Base-by-base conservation (phyloP, 2,113 vertebrate genomes). In the Burhinus bistriatus region DNA sequence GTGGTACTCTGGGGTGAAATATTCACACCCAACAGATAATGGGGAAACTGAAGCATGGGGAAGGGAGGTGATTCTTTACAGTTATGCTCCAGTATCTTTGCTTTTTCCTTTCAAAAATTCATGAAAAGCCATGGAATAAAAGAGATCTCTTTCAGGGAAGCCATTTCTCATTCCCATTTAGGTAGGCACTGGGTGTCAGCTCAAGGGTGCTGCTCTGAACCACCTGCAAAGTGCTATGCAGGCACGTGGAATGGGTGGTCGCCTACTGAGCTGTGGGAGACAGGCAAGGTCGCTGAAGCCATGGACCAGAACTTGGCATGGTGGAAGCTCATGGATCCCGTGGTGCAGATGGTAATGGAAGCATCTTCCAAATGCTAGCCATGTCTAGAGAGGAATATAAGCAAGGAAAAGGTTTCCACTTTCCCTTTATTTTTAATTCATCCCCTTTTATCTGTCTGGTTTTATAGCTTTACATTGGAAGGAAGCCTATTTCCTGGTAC, bases 381-480 rank as follows among this genome's bases (percentile, higher is more conserved):
- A 19, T 68, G 65, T 57, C 91, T 83, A 57, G 34, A 62, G 65
- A 89, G 62, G 73, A 89, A 87, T 64, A 76, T 32, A 90, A 71
- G 54, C 5, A 3, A 86, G 61, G 54, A 61, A 95, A 94, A 95
- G 68, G 62, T 92, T 94, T 91, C 84, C 80, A 86, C 89, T 96
- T 96, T 96, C 81, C 30, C 57, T 96, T 95, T 96, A 95, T 95
- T 97, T 96, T 97, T 92, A 91, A 82, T 91, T 95, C 83, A 95
- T 78, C n/a, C 26, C 27, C 87, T 93, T 95, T 97, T 97, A 92
- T 96, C 95, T 96, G 73, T 83, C 94, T 91, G 77, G 66, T 85
- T 97, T 97, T 97, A 95, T 93, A 94, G 94, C 91, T 97, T 97
- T 97, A 94, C 80, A 51, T 93, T 96, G 95, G 97, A 97, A 93